phyloP scores from a whole-genome alignment of 2,113 vertebrate species.

The Gobius niger region DNA sequence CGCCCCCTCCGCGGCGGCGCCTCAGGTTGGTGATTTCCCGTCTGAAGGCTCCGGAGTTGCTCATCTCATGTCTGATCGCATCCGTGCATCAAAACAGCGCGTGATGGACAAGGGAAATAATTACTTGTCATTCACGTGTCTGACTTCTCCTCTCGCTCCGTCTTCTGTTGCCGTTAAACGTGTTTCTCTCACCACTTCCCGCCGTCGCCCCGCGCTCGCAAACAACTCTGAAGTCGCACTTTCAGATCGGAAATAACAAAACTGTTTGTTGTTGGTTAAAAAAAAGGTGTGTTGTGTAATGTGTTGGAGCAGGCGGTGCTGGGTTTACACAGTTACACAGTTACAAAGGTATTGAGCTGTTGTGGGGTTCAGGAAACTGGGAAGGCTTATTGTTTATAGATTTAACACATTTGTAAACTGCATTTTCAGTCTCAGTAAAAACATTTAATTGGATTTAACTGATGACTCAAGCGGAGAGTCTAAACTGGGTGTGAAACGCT shows the following conservation, averaged over 20 bases:
- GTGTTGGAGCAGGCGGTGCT: not conserved
- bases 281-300: constrained; percentile 4
- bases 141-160: constrained; percentile 63
- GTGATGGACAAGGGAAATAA: constrained; percentile 82
- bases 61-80: constrained; percentile 77
- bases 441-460: no score
- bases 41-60: constrained; percentile 75
- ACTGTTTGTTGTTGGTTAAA: constrained; percentile 19
- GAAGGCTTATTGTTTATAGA: no score
- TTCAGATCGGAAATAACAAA: constrained; percentile 19
- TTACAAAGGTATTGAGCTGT: not conserved
- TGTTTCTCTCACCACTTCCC: constrained; percentile 67
- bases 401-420: no score
- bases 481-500: no score
- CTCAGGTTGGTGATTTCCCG: constrained; percentile 60
- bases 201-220: constrained; percentile 27
- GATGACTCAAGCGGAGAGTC: no score
- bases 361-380: no score
- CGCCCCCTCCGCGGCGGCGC: no score
- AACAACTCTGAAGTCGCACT: constrained; percentile 49
- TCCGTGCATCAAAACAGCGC: constrained; percentile 77
- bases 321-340: not conserved
- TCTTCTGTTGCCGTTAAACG: constrained; percentile 72
- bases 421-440: no score
- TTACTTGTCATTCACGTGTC: constrained; percentile 81